phyloP scores from a whole-genome alignment of 2,888 invertebrate genomes.

The Crepidodera aurea region DNA sequence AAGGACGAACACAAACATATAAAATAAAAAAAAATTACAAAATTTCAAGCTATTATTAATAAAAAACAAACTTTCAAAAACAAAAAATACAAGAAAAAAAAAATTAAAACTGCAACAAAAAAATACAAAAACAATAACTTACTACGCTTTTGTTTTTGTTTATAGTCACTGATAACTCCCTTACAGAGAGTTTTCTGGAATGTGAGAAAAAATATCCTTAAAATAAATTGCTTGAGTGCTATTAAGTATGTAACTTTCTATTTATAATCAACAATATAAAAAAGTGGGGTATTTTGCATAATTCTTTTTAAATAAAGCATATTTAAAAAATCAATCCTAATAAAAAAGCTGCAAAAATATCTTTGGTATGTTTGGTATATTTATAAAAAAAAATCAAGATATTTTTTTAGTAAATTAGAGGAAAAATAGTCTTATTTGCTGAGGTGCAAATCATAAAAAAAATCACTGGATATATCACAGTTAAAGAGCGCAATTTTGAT shows the following conservation, averaged over 20 bases:
- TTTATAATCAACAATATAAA: too few species aligned
- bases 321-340: background rate
- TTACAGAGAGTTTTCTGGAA: conserved; percentile 32
- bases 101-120: conserved; percentile 6
- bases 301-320: too few species aligned
- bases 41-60: conserved; percentile 32
- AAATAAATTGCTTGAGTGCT: background rate
- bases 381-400: background rate
- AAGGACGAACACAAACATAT: conserved; percentile 48
- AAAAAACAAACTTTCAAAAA: conserved; percentile 33
- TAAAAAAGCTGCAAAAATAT: background rate
- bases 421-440: too few species aligned
- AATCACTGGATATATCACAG: too few species aligned
- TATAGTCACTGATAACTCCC: conserved; percentile 32
- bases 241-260: too few species aligned
- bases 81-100: conserved; percentile 27
- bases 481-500: too few species aligned
- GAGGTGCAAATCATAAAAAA: too few species aligned
- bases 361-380: background rate
- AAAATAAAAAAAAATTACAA: conserved; percentile 46
- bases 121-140: conserved; percentile 28
- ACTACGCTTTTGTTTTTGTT: conserved; percentile 33
- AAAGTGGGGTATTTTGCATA: too few species aligned
- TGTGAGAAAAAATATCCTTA: too few species aligned
- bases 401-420: background rate